A percentile compares a stretch with the other conserved stretches of the same genome.
phyloP scores from a whole-genome alignment of 2,113 vertebrate genomes.

The Pogona vitticeps region DNA sequence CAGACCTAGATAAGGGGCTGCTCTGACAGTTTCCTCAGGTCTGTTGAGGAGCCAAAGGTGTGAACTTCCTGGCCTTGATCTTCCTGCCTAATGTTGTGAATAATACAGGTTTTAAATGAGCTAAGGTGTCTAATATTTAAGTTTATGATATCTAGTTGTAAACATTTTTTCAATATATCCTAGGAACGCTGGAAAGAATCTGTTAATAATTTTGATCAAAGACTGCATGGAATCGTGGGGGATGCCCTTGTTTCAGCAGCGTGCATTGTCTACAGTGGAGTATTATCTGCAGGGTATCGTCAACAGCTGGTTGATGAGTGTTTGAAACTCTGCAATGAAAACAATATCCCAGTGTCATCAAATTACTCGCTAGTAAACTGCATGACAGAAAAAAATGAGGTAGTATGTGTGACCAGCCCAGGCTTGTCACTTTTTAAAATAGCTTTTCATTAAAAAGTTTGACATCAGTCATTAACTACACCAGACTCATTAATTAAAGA shows the following conservation, averaged over 20 bases:
- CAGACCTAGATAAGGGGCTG: too few relatives aligned
- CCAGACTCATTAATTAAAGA: too few relatives aligned
- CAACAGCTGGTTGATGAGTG: slow-evolving; percentile 61
- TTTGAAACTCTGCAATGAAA: slow-evolving; percentile 53
- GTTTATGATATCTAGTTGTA: neutral
- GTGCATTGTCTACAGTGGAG: slow-evolving; percentile 67
- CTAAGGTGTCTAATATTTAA: neutral
- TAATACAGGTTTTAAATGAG: neutral
- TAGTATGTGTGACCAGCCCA: slow-evolving; percentile 45
- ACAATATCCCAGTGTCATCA: slow-evolving; percentile 62
- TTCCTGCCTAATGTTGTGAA: neutral
- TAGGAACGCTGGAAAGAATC: slow-evolving; percentile 72
- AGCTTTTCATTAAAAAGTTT: too few relatives aligned
- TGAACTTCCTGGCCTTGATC: neutral
- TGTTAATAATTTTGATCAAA: slow-evolving; percentile 53
- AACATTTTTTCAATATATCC: slow-evolving; percentile 7
- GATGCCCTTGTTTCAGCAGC: slow-evolving; percentile 72
- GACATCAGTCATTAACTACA: too few relatives aligned
- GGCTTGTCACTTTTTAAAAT: too few relatives aligned
- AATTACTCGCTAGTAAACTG: slow-evolving; percentile 69
- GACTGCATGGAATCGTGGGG: slow-evolving; percentile 60
- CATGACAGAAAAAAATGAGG: slow-evolving; percentile 70
- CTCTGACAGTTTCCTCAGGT: too few relatives aligned
- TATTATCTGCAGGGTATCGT: slow-evolving; percentile 67
- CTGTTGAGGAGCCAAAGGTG: too few relatives aligned